phyloP scores from a whole-genome alignment of 2,888 invertebrate genomes.

The Sthenelais limicola region DNA sequence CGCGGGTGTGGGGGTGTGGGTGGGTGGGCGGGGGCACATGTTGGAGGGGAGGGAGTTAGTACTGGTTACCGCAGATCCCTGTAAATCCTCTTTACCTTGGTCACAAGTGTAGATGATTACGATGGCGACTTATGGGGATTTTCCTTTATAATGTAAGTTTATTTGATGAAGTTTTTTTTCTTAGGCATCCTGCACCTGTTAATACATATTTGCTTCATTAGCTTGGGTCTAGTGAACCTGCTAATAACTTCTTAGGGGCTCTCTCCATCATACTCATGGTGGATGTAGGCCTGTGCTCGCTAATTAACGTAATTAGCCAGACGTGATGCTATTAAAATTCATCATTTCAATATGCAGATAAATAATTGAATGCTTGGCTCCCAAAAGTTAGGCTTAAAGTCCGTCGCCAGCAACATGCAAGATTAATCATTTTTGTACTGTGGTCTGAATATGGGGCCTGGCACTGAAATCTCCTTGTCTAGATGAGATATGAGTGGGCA shows the following conservation, averaged over 20 bases:
- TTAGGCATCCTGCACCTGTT: slow-evolving; percentile 29
- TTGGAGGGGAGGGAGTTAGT: no score
- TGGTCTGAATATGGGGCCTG: no score
- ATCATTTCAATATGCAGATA: slow-evolving; percentile 36
- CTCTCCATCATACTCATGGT: slow-evolving; percentile 38
- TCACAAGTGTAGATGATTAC: neutral
- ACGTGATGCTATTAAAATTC: slow-evolving; percentile 39
- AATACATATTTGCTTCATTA: slow-evolving; percentile 36
- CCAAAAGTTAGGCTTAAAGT: no score
- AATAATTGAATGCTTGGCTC: slow-evolving; percentile 37
- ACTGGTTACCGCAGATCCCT: neutral
- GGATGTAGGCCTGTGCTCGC: slow-evolving; percentile 25
- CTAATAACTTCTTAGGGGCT: slow-evolving; percentile 33
- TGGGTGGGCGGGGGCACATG: no score
- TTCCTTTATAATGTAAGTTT: slow-evolving; percentile 28
- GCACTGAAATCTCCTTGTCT: no score
- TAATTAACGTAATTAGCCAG: slow-evolving; percentile 37
- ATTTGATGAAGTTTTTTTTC: slow-evolving; percentile 33
- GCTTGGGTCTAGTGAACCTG: slow-evolving; percentile 35
- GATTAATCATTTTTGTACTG: no score
- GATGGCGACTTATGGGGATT: neutral
- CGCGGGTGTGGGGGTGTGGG: no score
- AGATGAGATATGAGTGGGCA: no score
- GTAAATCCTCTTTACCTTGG: neutral
- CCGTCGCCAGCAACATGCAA: no score